phyloP scores from a whole-genome alignment of 2,797 vertebrate genomes.

The Melopsittacus undulatus region DNA sequence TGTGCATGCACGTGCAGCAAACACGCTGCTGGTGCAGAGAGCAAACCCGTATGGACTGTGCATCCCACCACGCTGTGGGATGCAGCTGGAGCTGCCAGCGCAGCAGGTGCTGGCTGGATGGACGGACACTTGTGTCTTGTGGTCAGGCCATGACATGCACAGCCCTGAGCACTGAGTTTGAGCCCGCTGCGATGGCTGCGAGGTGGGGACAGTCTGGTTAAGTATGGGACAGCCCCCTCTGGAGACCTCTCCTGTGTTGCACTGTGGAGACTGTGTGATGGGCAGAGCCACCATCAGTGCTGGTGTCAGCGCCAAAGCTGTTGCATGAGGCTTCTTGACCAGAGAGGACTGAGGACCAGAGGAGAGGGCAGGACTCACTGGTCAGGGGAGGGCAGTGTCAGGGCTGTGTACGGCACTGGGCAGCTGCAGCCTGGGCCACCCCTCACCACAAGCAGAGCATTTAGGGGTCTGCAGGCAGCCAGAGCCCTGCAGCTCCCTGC shows the following conservation, averaged over 20 bases:
- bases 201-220: fast-evolving
- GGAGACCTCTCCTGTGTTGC: fast-evolving
- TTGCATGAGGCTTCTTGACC: fast-evolving
- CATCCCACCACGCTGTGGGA: not conserved
- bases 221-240: not conserved
- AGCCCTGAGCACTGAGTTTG: not conserved
- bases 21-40: fast-evolving
- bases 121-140: fast-evolving
- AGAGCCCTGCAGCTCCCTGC: not conserved
- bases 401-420: not conserved
- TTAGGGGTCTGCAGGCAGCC: not conserved
- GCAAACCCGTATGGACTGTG: fast-evolving
- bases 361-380: fast-evolving
- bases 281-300: not conserved
- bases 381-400: not conserved
- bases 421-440: not conserved
- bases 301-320: fast-evolving
- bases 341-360: not conserved
- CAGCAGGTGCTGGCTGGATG: not conserved
- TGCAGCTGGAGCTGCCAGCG: not conserved
- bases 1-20: not conserved
- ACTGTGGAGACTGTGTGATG: fast-evolving
- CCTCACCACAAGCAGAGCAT: not conserved
- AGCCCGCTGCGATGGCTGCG: fast-evolving
- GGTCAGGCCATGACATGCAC: not conserved